Evolutionary conservation across 2,797 vertebrate genomes (phyloP), one percentile per base, ranked within the genome.

Genomic region (Scomberomorus guttatus): DNA sequence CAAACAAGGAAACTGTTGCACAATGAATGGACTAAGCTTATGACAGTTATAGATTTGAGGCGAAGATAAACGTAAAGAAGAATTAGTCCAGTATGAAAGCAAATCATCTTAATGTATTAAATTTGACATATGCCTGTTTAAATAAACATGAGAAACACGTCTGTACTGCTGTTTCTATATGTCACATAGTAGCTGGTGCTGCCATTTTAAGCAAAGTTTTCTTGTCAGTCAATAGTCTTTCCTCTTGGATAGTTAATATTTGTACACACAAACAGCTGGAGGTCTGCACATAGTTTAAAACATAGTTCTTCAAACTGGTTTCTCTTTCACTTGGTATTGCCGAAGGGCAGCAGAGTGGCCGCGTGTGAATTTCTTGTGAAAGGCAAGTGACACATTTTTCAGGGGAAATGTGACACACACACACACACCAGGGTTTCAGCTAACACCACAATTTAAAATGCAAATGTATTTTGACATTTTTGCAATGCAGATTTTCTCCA

Each of bases 201-300:
- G 44, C 1, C 15, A 17, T 44, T 44, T 44, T 39, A 3, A 39
- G 37, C 37, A 37, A 37, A 12, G 25, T 27, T 48, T 25, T 48
- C 18, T 20, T 50, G 14, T 71, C 32, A 56, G 13, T 44, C 18
- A 24, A 20, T 10, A 6, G 9, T 56, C 20, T 63, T 60, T 66
- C 27, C 27, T 5, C 25, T 37, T 52, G 3, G 67, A 29, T 55
- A 44, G 27, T 51, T 46, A 2, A 24, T 69, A 60, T 89, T 83
- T 71, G 29, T 54, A 17, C 83, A 62, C 1, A 32, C 62, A 87
- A 83, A 90, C 77, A 86, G 64, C 76, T 73, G 42, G 15, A 70
- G 80, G 78, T 81, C 34, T n/a, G 18, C 62, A 74, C 7, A 58
- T 17, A 39, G 24, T 24, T 73, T 3, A 34, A 34, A 82, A 79